These are phyloP conservation scores for Tamandua tetradactyla DNA, from an alignment of 2,797 vertebrate genomes.

Conservation along the genomic window DNA sequence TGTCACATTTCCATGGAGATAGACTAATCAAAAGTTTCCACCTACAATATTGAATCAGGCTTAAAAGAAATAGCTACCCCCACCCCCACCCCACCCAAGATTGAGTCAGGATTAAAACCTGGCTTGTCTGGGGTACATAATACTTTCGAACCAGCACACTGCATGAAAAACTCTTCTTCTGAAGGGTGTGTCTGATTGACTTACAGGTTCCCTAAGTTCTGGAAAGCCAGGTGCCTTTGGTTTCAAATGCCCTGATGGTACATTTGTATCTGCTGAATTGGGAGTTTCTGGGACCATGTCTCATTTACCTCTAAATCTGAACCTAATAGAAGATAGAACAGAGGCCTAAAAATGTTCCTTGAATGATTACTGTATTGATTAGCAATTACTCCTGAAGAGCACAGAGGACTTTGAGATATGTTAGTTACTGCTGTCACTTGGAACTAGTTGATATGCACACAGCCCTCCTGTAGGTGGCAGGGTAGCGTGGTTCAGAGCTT, in stretches of 20 bases:
- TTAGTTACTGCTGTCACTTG: neutral
- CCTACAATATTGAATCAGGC: too few species aligned
- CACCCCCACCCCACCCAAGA: too few species aligned
- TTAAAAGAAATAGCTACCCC: too few species aligned
- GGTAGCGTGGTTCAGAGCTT: neutral
- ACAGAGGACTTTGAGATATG: neutral
- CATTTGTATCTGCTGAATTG: neutral
- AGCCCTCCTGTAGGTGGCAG: conserved; percentile 41
- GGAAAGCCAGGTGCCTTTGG: neutral
- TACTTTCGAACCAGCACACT: too few species aligned
- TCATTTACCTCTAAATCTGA: neutral
- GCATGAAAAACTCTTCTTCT: neutral
- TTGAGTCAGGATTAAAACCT: too few species aligned
- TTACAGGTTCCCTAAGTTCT: neutral
- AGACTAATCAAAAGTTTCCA: too few species aligned
- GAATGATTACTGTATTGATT: neutral
- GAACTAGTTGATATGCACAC: neutral
- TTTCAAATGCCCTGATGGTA: neutral
- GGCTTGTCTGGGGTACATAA: too few species aligned
- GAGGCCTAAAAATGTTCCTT: neutral
- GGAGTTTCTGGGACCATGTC: neutral
- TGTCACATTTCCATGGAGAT: too few species aligned
- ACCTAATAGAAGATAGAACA: neutral
- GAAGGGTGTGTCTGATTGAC: neutral
- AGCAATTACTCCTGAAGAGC: neutral